A percentile compares a stretch with the other conserved stretches of the same genome.
phyloP scores from a whole-genome alignment of 2,888 invertebrate species.

The Nemotelus pantherinus region DNA sequence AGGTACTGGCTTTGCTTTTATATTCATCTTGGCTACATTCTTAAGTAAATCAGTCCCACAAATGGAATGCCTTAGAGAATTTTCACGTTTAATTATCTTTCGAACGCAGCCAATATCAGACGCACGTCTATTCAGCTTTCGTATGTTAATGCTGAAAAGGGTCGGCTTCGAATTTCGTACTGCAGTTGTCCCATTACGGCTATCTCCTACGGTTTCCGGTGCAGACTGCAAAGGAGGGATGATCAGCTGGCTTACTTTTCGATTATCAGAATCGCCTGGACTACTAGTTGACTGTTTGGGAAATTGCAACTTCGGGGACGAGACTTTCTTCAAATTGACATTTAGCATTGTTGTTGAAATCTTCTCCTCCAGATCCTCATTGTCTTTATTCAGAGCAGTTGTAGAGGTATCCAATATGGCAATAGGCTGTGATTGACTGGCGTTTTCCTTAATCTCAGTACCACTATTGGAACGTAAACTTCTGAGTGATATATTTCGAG shows the following conservation, averaged over 20 bases:
- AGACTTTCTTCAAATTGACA: neutral
- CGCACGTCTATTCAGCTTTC: conserved; percentile 49
- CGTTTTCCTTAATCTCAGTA: neutral
- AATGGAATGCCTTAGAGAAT: conserved; percentile 49
- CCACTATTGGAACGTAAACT: neutral
- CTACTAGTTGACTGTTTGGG: conserved; percentile 17
- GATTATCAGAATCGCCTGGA: conserved; percentile 4
- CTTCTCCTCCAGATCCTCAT: conserved; percentile 13
- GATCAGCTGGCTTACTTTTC: conserved; percentile 9
- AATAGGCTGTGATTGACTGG: neutral
- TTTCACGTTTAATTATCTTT: conserved; percentile 26
- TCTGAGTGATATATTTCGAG: neutral
- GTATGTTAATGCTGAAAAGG: conserved; percentile 49
- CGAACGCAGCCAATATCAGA: conserved; percentile 49
- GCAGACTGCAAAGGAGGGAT: neutral
- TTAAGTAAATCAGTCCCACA: conserved; percentile 47
- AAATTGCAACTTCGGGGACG: neutral
- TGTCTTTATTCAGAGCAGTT: conserved; percentile 4
- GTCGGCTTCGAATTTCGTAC: conserved; percentile 43
- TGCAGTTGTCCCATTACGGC: conserved; percentile 5
- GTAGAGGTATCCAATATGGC: neutral
- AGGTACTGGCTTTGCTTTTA: neutral
- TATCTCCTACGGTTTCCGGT: neutral
- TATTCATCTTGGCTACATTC: conserved; percentile 37
- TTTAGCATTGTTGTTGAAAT: conserved; percentile 24